Base-by-base conservation (phyloP, 2,113 vertebrate species). In the Poecile atricapillus region DNA sequence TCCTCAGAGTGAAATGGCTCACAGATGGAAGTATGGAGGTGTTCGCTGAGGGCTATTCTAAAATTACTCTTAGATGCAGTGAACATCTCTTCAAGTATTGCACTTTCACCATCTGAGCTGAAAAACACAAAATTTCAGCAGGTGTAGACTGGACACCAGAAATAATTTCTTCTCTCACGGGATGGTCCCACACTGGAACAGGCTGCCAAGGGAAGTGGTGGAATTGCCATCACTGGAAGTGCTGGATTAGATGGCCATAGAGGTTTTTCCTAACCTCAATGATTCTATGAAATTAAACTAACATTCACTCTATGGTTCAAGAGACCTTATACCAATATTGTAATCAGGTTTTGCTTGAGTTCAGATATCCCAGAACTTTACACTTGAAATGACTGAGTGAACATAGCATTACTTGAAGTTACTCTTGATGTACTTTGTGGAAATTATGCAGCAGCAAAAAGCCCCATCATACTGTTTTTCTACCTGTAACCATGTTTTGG, bases 381-480 rank as follows among this genome's bases (percentile, higher is more conserved):
- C 41, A 64, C 41, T 15, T 78, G 59, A 85, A 79, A 92, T 25
- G 35, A 50, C 35, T 47, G 30, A 24, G 24, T 69, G 43, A 71
- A 50, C 30, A 18, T 18, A 27, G 28, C 59, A 56, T 90, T 94
- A 73, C 30, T 43, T 65, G 52, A 70, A 74, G 89, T 92, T 91
- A 90, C 50, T 91, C 6, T 64, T 71, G 50, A 50, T 76, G 52
- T 80, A 31, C 39, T 69, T 75, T 46, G 15, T 81, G 60, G 58
- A 49, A 53, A 69, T 87, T 46, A 60, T 43, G 19, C 43, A 83
- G 74, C n/a, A 70, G 63, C 30, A 69, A 65, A 89, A 69, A 21
- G 10, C 7, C 20, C 15, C 33, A 71, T 50, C 13, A 11, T 33
- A 10, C 30, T 55, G 12, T 31, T 65, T 81, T 83, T 73, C 78